Conservation (phyloP, 1,140 invertebrate genomes). For the Bicyclus anynana region DNA sequence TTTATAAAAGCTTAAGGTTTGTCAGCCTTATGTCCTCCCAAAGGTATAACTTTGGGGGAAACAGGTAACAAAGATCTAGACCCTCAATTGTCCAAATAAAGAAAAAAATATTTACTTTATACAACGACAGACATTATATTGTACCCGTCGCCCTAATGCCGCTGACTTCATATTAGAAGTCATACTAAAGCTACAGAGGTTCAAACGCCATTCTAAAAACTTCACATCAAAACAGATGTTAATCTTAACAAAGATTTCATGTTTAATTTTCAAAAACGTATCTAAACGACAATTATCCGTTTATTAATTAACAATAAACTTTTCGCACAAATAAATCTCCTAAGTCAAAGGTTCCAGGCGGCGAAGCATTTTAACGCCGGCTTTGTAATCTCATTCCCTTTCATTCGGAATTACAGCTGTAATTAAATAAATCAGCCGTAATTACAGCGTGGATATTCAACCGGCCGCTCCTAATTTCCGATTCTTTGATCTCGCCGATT, state of each 20-base stretch:
- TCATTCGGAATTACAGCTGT: slow-evolving; percentile 30
- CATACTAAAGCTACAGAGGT: no score
- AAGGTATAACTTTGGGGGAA: no score
- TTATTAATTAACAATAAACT: slow-evolving; percentile 19
- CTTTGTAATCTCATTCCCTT: slow-evolving; percentile 37
- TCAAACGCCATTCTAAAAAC: no score
- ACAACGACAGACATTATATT: no score
- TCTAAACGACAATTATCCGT: slow-evolving; percentile 4
- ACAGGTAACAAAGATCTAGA: no score
- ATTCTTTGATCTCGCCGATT: slow-evolving; percentile 4
- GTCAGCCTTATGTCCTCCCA: no score
- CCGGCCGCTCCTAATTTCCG: slow-evolving; percentile 8
- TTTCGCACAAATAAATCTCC: slow-evolving; percentile 25
- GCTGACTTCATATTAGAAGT: no score
- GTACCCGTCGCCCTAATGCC: no score
- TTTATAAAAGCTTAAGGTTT: no score
- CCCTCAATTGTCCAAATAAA: no score
- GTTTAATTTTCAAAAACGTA: background rate
- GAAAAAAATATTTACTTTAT: no score
- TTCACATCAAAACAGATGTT: no score
- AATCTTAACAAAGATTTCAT: background rate
- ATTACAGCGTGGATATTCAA: slow-evolving; percentile 24
- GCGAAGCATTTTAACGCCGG: slow-evolving; percentile 14
- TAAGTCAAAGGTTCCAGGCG: slow-evolving; percentile 15
- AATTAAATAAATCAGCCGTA: slow-evolving; percentile 42